Conservation (phyloP, 2,797 vertebrate species). For the Simalia tracyae region DNA sequence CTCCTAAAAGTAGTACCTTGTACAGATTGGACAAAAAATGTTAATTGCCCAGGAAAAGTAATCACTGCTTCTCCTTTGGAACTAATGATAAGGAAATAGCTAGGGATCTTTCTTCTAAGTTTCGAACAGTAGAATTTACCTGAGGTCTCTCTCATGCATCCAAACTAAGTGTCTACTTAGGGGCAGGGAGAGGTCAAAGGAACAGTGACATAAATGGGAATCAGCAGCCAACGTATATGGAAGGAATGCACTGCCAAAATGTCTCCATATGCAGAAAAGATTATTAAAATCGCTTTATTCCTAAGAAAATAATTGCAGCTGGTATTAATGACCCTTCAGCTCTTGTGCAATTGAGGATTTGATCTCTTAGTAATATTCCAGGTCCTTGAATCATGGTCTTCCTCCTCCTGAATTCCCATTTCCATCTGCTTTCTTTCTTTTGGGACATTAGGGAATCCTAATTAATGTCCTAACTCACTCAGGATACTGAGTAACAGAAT, state of each 20-base stretch:
- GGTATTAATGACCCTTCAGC: not conserved
- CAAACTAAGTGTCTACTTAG: not conserved
- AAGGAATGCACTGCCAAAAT: not conserved
- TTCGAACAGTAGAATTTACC: not conserved
- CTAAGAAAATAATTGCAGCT: not conserved
- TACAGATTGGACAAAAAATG: not conserved
- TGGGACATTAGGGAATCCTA: not conserved
- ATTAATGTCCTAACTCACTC: not conserved
- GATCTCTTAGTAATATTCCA: not conserved
- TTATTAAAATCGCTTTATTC: not conserved
- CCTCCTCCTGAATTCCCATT: not conserved
- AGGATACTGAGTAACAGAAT: not conserved
- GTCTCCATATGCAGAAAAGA: not conserved
- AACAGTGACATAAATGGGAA: not conserved
- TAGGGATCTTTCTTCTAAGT: not conserved
- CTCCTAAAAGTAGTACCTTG: not conserved
- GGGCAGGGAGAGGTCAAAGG: not conserved
- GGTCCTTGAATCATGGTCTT: not conserved
- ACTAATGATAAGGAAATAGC: not conserved
- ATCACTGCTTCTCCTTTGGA: not conserved
- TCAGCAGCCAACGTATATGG: not conserved
- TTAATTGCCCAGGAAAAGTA: not conserved
- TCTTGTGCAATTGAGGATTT: not conserved
- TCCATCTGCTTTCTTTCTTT: not conserved
- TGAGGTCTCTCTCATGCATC: not conserved